Conservation (phyloP, 1,140 invertebrate genomes). For the Bombus waltoni region DNA sequence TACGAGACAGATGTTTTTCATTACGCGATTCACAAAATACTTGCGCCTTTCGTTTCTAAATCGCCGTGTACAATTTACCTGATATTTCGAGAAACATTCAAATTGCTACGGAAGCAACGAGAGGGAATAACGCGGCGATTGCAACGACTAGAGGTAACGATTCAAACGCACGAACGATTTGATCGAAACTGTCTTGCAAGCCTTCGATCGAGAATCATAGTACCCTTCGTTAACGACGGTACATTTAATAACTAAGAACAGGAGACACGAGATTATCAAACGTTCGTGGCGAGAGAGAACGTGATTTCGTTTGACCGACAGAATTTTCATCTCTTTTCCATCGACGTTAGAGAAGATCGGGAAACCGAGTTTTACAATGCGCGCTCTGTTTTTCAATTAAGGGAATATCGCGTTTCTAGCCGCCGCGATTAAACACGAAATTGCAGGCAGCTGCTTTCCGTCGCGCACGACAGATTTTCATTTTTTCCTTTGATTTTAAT, state of each 20-base stretch:
- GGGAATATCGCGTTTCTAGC: background rate
- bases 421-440: constrained; percentile 1
- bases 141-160: too few species aligned
- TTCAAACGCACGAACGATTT: too few species aligned
- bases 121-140: background rate
- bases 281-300: background rate
- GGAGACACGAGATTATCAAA: background rate
- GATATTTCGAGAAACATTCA: background rate
- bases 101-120: background rate
- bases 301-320: background rate
- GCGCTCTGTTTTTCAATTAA: constrained; percentile 37
- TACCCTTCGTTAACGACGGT: background rate
- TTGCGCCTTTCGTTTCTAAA: background rate
- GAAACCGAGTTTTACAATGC: constrained; percentile 16
- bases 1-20: too few species aligned
- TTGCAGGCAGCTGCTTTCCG: background rate
- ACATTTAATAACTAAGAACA: background rate
- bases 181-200: background rate
- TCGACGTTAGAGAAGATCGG: background rate
- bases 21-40: too few species aligned
- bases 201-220: background rate
- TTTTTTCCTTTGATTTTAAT: background rate
- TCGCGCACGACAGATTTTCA: background rate
- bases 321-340: background rate
- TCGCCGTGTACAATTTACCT: too few species aligned